phyloP scores from a whole-genome alignment of 2,797 vertebrate genomes.

The Sternarchorhynchus goeldii region DNA sequence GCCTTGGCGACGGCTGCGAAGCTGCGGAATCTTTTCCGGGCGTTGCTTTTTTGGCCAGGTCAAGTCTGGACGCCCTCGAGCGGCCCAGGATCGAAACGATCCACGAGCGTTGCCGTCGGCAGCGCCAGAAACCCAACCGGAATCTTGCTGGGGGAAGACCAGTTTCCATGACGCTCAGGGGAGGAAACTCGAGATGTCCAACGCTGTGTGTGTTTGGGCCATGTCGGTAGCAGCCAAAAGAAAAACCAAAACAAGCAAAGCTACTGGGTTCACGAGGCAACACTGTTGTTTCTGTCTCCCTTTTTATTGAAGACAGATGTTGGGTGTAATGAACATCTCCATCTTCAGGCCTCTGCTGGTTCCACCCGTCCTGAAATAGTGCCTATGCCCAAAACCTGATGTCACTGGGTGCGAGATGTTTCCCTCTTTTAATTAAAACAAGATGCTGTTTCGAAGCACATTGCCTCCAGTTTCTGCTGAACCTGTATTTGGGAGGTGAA shows the following conservation, averaged over 20 bases:
- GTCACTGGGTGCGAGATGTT: slow-evolving; percentile 20
- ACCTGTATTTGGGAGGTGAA: background rate
- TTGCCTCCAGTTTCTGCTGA: background rate
- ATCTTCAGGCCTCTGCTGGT: slow-evolving; percentile 15
- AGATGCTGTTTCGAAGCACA: slow-evolving; percentile 11
- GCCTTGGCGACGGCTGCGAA: too few relatives aligned
- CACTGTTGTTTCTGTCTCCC: background rate
- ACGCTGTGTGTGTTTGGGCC: slow-evolving; percentile 9
- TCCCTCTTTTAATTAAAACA: slow-evolving; percentile 24
- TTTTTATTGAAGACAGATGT: slow-evolving; percentile 58
- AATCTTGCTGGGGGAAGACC: too few relatives aligned
- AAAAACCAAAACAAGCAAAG: too few relatives aligned
- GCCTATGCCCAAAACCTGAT: slow-evolving; percentile 28
- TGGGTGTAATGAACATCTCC: slow-evolving; percentile 35
- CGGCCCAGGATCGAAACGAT: slow-evolving; percentile 9
- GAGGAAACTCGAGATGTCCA: too few relatives aligned
- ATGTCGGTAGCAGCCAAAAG: slow-evolving; percentile 1
- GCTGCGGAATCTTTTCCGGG: too few relatives aligned
- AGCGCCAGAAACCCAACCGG: too few relatives aligned
- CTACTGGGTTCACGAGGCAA: slow-evolving; percentile 21
- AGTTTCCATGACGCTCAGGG: too few relatives aligned
- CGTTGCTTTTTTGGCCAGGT: background rate
- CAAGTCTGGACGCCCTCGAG: slow-evolving; percentile 13
- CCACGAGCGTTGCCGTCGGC: slow-evolving; percentile 3
- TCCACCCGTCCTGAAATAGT: slow-evolving; percentile 18